Evolutionary conservation across 1,140 invertebrate species (phyloP).

Genomic region (Cyclargus thomasi): DNA sequence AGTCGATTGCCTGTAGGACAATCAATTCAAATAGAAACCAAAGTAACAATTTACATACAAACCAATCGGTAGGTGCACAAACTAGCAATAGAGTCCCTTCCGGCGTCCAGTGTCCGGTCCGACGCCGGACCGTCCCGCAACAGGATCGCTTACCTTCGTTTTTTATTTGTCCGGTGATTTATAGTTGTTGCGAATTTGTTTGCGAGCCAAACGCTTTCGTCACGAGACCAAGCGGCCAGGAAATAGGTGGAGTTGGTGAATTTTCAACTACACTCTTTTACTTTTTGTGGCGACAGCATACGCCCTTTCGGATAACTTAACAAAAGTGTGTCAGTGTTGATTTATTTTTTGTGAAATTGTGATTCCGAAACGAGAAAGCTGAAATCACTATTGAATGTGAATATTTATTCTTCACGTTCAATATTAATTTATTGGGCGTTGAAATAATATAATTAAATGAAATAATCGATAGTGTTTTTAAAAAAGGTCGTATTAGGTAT

Average conservation of each 20-base stretch:
- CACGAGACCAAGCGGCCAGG: constrained; percentile 28
- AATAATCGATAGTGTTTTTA: background rate
- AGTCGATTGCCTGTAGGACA: no score
- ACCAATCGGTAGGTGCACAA: background rate
- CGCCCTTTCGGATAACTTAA: constrained; percentile 10
- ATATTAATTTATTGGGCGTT: background rate
- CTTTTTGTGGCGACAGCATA: constrained; percentile 15
- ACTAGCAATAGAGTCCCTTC: constrained; percentile 53
- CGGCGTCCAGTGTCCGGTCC: constrained; percentile 56
- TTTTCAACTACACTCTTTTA: constrained; percentile 31
- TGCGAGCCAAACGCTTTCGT: constrained; percentile 60
- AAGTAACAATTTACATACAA: constrained; percentile 16
- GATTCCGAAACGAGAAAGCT: background rate
- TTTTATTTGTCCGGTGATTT: constrained; percentile 71
- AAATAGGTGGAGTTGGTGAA: constrained; percentile 41
- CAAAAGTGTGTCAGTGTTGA: constrained; percentile 9
- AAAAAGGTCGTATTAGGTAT: background rate
- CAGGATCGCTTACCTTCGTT: constrained; percentile 71
- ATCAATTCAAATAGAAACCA: background rate
- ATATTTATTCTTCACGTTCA: background rate
- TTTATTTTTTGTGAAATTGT: background rate
- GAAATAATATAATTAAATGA: background rate
- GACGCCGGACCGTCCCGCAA: constrained; percentile 48
- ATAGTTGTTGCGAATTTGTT: constrained; percentile 70
- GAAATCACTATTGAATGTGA: constrained; percentile 15